A percentile compares a stretch with the other conserved stretches of the same genome.
These are phyloP conservation scores for Nymphalis polychloros DNA, from an alignment of 2,888 invertebrate species.

Conservation along the genomic window DNA sequence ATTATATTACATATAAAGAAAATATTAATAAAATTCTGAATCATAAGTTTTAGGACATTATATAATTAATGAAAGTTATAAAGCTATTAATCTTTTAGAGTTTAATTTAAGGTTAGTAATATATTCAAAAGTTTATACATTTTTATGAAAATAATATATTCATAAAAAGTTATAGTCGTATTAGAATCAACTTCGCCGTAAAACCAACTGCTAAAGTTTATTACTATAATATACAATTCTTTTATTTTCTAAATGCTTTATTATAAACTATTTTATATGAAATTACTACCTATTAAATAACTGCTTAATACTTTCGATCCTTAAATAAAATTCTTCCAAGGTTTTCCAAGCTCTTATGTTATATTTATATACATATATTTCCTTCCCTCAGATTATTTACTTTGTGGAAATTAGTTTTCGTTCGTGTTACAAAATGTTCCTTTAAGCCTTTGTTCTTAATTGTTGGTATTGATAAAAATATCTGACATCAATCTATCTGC, in stretches of 20 bases:
- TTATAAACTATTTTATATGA: background rate
- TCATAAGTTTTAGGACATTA: background rate
- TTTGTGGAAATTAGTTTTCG: too few relatives aligned
- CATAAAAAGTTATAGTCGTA: background rate
- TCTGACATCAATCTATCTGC: too few relatives aligned
- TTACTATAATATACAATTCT: background rate
- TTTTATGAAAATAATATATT: conserved; percentile 5
- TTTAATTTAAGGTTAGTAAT: background rate
- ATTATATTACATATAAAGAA: too few relatives aligned
- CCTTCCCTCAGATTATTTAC: too few relatives aligned
- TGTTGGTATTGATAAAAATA: too few relatives aligned
- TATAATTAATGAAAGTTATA: background rate
- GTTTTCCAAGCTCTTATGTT: too few relatives aligned
- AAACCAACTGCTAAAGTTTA: background rate
- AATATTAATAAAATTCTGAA: background rate
- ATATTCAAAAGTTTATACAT: background rate
- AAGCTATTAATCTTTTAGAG: background rate
- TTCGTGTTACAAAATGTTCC: too few relatives aligned
- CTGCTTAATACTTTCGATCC: too few relatives aligned
- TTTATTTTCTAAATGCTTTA: background rate
- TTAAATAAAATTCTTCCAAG: background rate
- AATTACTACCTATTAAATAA: background rate
- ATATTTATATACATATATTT: too few relatives aligned
- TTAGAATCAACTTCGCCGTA: background rate
- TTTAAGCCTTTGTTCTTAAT: too few relatives aligned